Conservation (phyloP, 2,888 invertebrate genomes). For the Rhingia campestris region DNA sequence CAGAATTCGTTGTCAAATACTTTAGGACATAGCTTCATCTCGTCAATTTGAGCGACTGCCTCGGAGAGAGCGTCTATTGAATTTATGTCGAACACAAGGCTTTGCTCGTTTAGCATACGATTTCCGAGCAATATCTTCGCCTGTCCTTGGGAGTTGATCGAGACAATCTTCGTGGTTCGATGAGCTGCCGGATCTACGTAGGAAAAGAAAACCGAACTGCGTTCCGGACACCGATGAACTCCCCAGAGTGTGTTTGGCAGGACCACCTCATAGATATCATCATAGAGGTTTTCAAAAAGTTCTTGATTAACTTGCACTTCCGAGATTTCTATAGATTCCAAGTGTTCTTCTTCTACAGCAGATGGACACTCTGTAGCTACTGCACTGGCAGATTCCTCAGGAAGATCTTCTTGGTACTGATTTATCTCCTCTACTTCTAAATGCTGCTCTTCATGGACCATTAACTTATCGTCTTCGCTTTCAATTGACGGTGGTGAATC, state of each 20-base stretch:
- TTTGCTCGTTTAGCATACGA: slow-evolving; percentile 61
- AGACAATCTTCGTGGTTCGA: slow-evolving; percentile 74
- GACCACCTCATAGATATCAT: slow-evolving; percentile 75
- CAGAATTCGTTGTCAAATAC: slow-evolving; percentile 51
- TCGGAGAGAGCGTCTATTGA: slow-evolving; percentile 62
- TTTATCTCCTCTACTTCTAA: slow-evolving; percentile 52
- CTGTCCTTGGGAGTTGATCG: slow-evolving; percentile 62
- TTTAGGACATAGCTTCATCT: slow-evolving; percentile 51
- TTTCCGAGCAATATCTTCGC: slow-evolving; percentile 63
- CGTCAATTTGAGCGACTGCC: slow-evolving; percentile 66
- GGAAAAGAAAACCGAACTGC: slow-evolving; percentile 75
- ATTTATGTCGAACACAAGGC: slow-evolving; percentile 46
- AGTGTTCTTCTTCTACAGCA: slow-evolving; percentile 7
- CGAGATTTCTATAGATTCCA: slow-evolving; percentile 30
- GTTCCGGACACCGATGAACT: slow-evolving; percentile 76
- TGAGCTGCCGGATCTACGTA: slow-evolving; percentile 73
- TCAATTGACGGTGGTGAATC: neutral
- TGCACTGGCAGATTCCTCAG: neutral
- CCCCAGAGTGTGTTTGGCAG: slow-evolving; percentile 77
- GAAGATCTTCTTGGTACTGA: slow-evolving; percentile 25
- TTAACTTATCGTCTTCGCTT: neutral
- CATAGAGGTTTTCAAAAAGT: slow-evolving; percentile 75
- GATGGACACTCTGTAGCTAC: neutral
- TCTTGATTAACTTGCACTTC: slow-evolving; percentile 36
- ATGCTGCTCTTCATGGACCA: slow-evolving; percentile 11